A percentile compares a stretch with the other conserved stretches of the same genome.
These are phyloP conservation scores for Tichodroma muraria DNA, from an alignment of 2,113 vertebrate genomes.

Conservation along the genomic window DNA sequence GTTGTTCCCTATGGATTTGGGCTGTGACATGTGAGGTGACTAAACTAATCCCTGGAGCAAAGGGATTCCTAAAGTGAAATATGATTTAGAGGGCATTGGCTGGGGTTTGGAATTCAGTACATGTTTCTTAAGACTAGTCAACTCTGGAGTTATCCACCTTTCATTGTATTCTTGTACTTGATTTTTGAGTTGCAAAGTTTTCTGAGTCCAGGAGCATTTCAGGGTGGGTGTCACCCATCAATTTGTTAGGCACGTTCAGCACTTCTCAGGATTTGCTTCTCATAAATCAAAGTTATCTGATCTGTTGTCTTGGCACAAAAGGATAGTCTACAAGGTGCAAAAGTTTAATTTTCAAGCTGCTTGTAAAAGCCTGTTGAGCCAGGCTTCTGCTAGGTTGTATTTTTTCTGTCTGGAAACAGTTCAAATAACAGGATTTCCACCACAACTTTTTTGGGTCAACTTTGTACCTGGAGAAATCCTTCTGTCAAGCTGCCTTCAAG, in stretches of 20 bases:
- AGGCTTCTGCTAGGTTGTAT: neutral
- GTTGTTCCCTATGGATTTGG: neutral
- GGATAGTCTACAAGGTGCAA: neutral
- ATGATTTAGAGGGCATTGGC: slow-evolving; percentile 18
- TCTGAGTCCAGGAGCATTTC: neutral
- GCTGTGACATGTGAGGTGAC: neutral
- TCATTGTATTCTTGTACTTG: neutral
- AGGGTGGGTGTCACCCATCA: neutral
- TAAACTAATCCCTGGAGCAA: slow-evolving; percentile 27
- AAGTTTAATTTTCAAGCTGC: slow-evolving; percentile 11
- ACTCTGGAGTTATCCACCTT: neutral
- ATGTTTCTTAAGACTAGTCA: neutral
- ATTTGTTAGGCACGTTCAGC: neutral
- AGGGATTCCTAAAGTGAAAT: slow-evolving; percentile 36
- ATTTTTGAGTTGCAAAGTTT: neutral
- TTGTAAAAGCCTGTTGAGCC: neutral
- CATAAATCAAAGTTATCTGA: slow-evolving; percentile 24
- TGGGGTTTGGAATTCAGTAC: neutral
- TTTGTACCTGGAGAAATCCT: neutral
- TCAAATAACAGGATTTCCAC: neutral
- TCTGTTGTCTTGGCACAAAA: slow-evolving; percentile 1
- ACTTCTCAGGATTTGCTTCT: neutral
- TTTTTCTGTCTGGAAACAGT: neutral
- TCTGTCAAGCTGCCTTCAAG: neutral
- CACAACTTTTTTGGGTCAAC: neutral